Conservation (phyloP, 2,797 vertebrate species). For the Chanos chanos region DNA sequence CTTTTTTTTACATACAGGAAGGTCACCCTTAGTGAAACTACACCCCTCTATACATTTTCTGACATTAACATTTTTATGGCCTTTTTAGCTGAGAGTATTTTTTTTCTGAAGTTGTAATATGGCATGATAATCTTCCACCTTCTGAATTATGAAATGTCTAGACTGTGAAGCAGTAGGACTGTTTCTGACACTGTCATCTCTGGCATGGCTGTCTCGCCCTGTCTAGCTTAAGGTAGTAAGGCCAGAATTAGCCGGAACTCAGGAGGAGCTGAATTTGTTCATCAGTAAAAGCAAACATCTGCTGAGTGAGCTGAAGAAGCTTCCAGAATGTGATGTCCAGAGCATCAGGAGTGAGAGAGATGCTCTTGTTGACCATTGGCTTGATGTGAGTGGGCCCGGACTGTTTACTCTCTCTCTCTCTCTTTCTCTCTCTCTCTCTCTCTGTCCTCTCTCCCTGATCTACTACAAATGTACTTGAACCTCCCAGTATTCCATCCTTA, state of each 20-base stretch:
- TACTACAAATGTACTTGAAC: no score
- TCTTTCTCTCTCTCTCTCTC: not conserved
- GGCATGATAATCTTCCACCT: no score
- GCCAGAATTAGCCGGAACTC: slow-evolving; percentile 77
- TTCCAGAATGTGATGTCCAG: slow-evolving; percentile 68
- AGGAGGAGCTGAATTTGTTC: slow-evolving; percentile 86
- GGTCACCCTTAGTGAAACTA: no score
- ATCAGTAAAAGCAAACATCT: slow-evolving; percentile 84
- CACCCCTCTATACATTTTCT: no score
- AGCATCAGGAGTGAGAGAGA: slow-evolving; percentile 80
- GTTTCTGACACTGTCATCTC: not conserved
- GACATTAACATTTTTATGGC: no score
- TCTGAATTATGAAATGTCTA: no score
- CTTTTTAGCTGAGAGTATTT: no score
- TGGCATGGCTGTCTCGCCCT: slow-evolving; percentile 8
- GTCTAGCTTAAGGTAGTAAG: slow-evolving; percentile 81
- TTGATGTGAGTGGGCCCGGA: slow-evolving; percentile 73
- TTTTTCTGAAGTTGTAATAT: no score
- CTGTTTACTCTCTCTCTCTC: slow-evolving; percentile 1
- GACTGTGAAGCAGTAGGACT: no score
- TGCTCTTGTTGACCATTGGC: slow-evolving; percentile 83
- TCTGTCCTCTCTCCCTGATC: not conserved
- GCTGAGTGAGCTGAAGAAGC: slow-evolving; percentile 78
- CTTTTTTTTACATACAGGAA: no score
- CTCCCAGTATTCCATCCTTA: no score